Conservation (phyloP, 37 sponge, comb jelly and placozoan genomes). For the Theonella swinhoei region DNA sequence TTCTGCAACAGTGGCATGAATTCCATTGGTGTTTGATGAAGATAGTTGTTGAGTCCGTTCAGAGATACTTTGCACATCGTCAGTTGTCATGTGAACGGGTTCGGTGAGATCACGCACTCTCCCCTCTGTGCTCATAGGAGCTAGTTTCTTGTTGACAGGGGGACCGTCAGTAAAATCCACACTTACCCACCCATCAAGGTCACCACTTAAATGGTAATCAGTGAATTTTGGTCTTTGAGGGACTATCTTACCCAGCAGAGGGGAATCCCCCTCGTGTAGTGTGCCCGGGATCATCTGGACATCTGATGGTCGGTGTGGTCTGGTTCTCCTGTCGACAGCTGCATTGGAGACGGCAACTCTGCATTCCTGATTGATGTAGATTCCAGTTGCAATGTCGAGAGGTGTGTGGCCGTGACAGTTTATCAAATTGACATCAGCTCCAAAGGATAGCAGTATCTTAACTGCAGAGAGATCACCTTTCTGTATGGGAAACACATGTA, state of each 20-base stretch:
- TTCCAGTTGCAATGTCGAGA: not conserved
- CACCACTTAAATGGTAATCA: not conserved
- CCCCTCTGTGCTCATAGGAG: not conserved
- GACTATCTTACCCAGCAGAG: too few species aligned
- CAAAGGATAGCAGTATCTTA: slow-evolving; percentile 29
- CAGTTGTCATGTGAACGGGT: not conserved
- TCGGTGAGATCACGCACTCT: not conserved
- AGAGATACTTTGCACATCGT: too few species aligned
- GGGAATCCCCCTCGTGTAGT: not conserved
- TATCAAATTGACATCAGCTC: not conserved
- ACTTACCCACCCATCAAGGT: not conserved
- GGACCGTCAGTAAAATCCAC: not conserved
- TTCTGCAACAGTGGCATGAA: not conserved
- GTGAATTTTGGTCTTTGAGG: too few species aligned
- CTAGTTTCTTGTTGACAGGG: not conserved
- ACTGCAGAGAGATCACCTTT: slow-evolving; percentile 6
- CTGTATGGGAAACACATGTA: not conserved
- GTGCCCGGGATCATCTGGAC: not conserved
- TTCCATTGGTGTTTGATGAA: not conserved
- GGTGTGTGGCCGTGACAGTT: not conserved
- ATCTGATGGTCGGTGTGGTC: not conserved
- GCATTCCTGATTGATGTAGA: not conserved
- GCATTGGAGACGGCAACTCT: not conserved
- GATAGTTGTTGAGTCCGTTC: not conserved
- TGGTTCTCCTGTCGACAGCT: not conserved